phyloP scores from a whole-genome alignment of 1,140 invertebrate genomes.

The Bathynomus jamesi region DNA sequence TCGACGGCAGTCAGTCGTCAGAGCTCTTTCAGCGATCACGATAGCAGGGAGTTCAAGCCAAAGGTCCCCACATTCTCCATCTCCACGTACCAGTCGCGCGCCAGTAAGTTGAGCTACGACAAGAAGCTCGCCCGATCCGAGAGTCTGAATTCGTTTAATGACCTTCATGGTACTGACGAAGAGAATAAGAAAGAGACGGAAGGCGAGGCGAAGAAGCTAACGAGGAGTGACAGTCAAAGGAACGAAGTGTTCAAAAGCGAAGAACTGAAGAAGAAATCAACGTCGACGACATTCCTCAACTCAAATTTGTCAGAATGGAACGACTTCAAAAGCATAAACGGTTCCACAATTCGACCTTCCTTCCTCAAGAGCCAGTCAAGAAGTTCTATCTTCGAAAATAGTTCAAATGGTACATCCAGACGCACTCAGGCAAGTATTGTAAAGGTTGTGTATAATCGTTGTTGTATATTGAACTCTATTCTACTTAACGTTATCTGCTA shows the following conservation, averaged over 20 bases:
- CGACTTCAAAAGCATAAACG: neutral
- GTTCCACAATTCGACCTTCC: neutral
- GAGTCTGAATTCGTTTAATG: neutral
- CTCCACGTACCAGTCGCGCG: constrained; percentile 31
- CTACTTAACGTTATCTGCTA: no score
- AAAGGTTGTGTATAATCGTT: no score
- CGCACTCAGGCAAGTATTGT: no score
- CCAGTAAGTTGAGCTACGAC: constrained; percentile 30
- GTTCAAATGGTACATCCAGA: neutral
- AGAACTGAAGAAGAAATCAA: neutral
- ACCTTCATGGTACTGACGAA: no score
- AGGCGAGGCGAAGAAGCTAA: neutral
- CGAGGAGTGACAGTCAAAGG: neutral
- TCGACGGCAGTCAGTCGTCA: constrained; percentile 5
- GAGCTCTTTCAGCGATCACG: constrained; percentile 1
- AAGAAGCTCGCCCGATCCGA: constrained; percentile 25
- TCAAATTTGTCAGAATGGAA: neutral
- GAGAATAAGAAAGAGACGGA: no score
- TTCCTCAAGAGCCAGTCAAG: neutral
- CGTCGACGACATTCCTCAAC: neutral
- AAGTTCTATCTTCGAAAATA: neutral
- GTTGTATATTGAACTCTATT: no score
- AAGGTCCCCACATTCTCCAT: constrained; percentile 25
- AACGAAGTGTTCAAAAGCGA: neutral
- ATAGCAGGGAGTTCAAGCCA: constrained; percentile 1